Base-by-base conservation (phyloP, 2,888 invertebrate genomes). In the Drosophila nr. perissopoda region DNA sequence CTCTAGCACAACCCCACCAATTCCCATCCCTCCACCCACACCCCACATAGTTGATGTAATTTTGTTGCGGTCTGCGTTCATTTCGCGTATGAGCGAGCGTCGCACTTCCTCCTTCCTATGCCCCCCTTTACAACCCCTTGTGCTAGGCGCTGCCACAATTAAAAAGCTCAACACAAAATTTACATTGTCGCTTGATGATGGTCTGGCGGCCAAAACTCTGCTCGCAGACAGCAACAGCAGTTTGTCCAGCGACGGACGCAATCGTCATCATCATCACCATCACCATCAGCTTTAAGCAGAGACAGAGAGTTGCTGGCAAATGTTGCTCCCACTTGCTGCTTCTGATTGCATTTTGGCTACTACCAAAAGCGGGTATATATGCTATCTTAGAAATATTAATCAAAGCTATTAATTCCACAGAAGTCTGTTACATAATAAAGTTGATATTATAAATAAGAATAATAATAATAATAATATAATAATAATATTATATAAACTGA, bases 81-180 rank as follows among this genome's bases (percentile, higher is more conserved):
- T 88, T 87, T 88, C 88, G 88, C 86, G 85, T 86, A 80, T 88
- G 89, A 88, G 82, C 74, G 74, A 80, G 54, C 75, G 71, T 54
- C 40, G 38, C 70, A 63, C 56, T 58, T 75, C 25, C 61, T 18
- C 31, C 42, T n/a, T 10, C 31, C 40, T 21, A 16, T 2, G 3
- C 8, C 10, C 13, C 46, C 33, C 29, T 7, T 7, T 29, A 29
- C 29, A 7, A n/a, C n/a, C 34, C 36, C 40, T 4, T 25, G 16
- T 2, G 16, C 46, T 25, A 16, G 46, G 46, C 63, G 33, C 62
- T 46, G 18, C 11, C 49, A 88, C 83, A 88, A 88, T 88, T 88
- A 88, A 88, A 87, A 88, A 88, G 88, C 88, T 89, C 83, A 89
- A 89, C 88, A 89, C 82, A 86, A 85, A 88, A 89, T 88, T 88